Conservation (phyloP, 2,888 invertebrate species). For the Coenonympha glycerion region DNA sequence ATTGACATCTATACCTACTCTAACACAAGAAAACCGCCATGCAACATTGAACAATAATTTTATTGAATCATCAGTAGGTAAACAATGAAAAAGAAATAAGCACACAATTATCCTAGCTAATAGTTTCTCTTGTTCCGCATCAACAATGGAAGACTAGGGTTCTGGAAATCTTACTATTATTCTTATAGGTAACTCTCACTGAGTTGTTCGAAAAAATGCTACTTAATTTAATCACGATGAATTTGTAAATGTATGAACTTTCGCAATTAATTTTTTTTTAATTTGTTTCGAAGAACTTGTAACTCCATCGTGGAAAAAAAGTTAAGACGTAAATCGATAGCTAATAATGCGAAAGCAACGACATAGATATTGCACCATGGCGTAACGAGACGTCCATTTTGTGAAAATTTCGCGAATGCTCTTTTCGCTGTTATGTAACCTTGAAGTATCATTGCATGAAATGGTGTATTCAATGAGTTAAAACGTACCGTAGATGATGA, state of each 20-base stretch:
- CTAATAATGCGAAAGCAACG: background rate
- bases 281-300: too few relatives aligned
- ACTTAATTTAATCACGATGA: too few relatives aligned
- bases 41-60: background rate
- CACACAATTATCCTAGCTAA: too few relatives aligned
- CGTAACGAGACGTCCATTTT: conserved; percentile 29
- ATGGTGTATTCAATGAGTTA: background rate
- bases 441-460: conserved; percentile 20
- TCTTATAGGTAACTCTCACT: too few relatives aligned
- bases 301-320: too few relatives aligned
- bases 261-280: too few relatives aligned
- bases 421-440: conserved; percentile 27
- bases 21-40: background rate
- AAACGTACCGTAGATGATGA: background rate
- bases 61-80: background rate
- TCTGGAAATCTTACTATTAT: too few relatives aligned
- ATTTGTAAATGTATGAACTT: too few relatives aligned
- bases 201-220: background rate
- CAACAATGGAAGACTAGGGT: too few relatives aligned
- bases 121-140: too few relatives aligned
- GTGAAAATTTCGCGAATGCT: conserved; percentile 23
- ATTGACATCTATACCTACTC: too few relatives aligned
- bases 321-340: background rate
- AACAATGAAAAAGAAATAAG: background rate
- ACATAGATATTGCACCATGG: conserved; percentile 18